phyloP scores from a whole-genome alignment of 2,888 invertebrate genomes.

The Sminthurides aquaticus region DNA sequence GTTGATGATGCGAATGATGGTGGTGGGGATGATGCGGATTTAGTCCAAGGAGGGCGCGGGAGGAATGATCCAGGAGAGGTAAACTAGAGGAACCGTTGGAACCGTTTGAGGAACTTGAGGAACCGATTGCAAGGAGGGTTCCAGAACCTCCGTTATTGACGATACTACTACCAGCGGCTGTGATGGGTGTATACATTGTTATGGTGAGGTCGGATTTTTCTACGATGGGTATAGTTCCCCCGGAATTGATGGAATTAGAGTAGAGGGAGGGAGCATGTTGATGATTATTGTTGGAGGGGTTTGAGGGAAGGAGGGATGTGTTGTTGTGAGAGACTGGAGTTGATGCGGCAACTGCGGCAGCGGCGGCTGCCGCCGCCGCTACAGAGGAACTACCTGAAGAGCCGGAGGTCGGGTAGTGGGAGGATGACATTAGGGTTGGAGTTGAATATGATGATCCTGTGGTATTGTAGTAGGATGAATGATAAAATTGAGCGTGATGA shows the following conservation, averaged over 20 bases:
- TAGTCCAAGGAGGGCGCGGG: not conserved
- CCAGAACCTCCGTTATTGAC: not conserved
- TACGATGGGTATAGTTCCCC: slow-evolving; percentile 36
- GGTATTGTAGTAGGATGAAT: slow-evolving; percentile 36
- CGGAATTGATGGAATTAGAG: slow-evolving; percentile 10
- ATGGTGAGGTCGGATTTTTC: slow-evolving; percentile 42
- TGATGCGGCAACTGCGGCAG: slow-evolving; percentile 2
- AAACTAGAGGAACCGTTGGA: not conserved
- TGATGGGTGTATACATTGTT: slow-evolving; percentile 40
- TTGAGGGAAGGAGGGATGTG: not conserved
- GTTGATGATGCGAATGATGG: slow-evolving; percentile 11
- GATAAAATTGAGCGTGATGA: slow-evolving; percentile 29
- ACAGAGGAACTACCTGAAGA: slow-evolving; percentile 11
- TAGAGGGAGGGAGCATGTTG: not conserved
- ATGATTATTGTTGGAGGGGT: not conserved
- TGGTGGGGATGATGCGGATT: slow-evolving; percentile 11
- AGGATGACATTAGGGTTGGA: slow-evolving; percentile 19
- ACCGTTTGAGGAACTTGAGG: slow-evolving; percentile 6
- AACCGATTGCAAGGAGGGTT: not conserved
- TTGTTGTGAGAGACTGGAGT: not conserved
- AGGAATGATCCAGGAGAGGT: slow-evolving; percentile 6
- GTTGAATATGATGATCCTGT: slow-evolving; percentile 25
- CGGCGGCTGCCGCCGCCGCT: slow-evolving; percentile 10
- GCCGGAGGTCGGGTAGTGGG: slow-evolving; percentile 14
- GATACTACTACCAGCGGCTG: slow-evolving; percentile 20